A percentile compares a stretch with the other conserved stretches of the same genome.
Conservation (phyloP, 2,888 invertebrate species). For the Drosophila neonasuta region DNA sequence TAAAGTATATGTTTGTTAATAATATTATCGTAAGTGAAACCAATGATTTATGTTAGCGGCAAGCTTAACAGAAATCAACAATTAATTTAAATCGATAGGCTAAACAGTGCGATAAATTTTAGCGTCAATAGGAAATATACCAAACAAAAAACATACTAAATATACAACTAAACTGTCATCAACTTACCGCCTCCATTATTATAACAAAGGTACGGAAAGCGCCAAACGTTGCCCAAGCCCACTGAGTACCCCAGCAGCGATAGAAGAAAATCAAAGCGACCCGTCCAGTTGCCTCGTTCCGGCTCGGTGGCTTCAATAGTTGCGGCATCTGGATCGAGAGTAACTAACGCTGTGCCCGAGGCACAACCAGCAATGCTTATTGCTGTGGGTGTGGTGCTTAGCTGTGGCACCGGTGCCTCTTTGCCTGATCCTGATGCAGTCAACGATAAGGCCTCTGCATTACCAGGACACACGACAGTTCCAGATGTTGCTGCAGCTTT, state of each 20-base stretch:
- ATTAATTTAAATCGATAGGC: no score
- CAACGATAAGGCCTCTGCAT: constrained; percentile 51
- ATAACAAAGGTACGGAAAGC: constrained; percentile 89
- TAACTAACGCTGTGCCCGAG: constrained; percentile 78
- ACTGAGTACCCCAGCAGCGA: constrained; percentile 89
- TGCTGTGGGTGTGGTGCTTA: constrained; percentile 68
- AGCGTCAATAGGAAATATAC: no score
- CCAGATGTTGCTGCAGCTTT: constrained; percentile 30
- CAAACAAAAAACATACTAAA: no score
- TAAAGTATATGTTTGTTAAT: background rate
- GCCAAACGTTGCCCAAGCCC: constrained; percentile 89
- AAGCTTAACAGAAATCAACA: no score
- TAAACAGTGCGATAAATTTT: no score
- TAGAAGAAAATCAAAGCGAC: constrained; percentile 88
- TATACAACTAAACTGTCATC: no score
- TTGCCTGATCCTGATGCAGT: constrained; percentile 37
- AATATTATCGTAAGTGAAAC: background rate
- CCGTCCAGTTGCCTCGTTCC: constrained; percentile 88
- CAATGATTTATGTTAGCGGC: no score
- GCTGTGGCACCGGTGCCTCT: constrained; percentile 39
- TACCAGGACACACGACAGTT: constrained; percentile 56
- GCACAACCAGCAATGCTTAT: constrained; percentile 77
- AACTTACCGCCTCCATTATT: constrained; percentile 88
- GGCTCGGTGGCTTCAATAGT: constrained; percentile 78
- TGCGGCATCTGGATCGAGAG: constrained; percentile 64